phyloP scores from a whole-genome alignment of 2,797 vertebrate genomes.

The Rhinatrema bivittatum region DNA sequence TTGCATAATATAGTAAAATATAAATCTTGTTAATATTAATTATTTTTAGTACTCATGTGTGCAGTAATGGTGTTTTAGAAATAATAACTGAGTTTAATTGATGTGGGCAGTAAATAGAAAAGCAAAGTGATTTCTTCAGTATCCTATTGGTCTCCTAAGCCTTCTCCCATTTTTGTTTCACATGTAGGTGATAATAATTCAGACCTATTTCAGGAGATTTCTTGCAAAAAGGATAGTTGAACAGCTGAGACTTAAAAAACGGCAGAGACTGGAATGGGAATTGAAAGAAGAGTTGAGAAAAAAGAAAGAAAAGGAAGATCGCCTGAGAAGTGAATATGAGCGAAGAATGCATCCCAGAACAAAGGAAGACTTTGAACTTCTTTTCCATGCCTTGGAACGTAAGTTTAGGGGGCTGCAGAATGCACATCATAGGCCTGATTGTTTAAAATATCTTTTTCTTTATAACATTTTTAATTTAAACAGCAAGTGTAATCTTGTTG shows the following conservation, averaged over 20 bases:
- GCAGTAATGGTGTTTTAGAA: too few species aligned
- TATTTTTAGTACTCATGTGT: too few species aligned
- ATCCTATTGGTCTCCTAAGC: too few species aligned
- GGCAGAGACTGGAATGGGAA: constrained; percentile 54
- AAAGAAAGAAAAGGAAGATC: constrained; percentile 63
- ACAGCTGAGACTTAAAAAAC: constrained; percentile 48
- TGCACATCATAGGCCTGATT: too few species aligned
- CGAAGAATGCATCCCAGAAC: constrained; percentile 71
- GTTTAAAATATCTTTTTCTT: too few species aligned
- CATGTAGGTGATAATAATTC: constrained; percentile 70
- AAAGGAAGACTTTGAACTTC: constrained; percentile 77
- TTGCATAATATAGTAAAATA: too few species aligned
- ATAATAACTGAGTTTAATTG: too few species aligned
- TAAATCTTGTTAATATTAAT: too few species aligned
- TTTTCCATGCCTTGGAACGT: constrained; percentile 82
- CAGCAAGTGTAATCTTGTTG: too few species aligned
- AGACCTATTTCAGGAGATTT: constrained; percentile 71
- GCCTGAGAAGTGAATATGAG: constrained; percentile 50
- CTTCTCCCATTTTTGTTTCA: constrained; percentile 8
- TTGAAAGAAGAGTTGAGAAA: constrained; percentile 52
- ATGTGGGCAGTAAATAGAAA: too few species aligned
- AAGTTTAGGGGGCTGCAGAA: constrained; percentile 44
- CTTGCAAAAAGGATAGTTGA: constrained; percentile 54
- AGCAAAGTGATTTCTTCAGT: too few species aligned
- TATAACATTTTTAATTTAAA: too few species aligned